phyloP scores from a whole-genome alignment of 2,888 invertebrate species.

The Monochamus alternatus region DNA sequence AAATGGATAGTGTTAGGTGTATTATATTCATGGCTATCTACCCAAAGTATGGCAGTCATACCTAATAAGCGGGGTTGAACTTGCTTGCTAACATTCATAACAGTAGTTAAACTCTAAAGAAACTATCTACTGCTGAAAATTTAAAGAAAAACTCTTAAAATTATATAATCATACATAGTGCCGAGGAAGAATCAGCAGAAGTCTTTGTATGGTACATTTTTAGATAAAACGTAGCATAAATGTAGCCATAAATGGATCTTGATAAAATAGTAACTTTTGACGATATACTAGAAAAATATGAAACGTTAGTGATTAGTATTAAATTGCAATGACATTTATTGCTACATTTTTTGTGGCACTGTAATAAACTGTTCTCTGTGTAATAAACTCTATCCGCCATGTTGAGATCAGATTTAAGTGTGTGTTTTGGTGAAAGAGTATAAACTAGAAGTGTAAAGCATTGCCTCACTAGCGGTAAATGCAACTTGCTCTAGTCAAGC shows the following conservation, averaged over 20 bases:
- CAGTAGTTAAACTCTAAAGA: constrained; percentile 23
- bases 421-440: constrained; percentile 6
- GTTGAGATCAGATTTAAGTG: background rate
- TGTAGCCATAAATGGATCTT: background rate
- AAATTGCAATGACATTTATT: background rate
- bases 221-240: background rate
- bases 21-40: constrained; percentile 59
- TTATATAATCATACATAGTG: background rate
- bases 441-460: constrained; percentile 50
- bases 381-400: no score
- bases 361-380: no score
- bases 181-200: background rate
- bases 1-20: constrained; percentile 17
- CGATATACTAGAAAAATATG: background rate
- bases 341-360: background rate
- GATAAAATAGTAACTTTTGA: background rate
- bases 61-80: constrained; percentile 55
- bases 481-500: constrained; percentile 58
- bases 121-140: constrained; percentile 26
- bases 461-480: constrained; percentile 50
- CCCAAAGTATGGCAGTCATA: constrained; percentile 62
- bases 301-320: no score
- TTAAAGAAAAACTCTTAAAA: constrained; percentile 9
- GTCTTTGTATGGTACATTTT: background rate
- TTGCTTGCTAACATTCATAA: constrained; percentile 45